Evolutionary conservation across 2,113 vertebrate species (phyloP), one percentile per base, ranked within the genome.

Genomic region (Actenoides lindsayi): DNA sequence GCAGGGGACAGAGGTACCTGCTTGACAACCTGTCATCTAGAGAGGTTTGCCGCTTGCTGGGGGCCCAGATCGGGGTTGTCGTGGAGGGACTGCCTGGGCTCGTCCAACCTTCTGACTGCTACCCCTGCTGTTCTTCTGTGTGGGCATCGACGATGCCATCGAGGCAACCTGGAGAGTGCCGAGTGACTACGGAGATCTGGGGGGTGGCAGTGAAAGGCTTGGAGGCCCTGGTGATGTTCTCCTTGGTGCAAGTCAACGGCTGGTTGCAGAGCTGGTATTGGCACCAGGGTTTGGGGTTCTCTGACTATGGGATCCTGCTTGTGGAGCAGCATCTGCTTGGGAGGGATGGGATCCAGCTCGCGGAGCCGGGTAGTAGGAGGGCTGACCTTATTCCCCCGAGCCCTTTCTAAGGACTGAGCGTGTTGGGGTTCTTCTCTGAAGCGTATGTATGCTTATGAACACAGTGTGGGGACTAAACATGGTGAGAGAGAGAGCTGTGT

Each of bases 391-490:
- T 9, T 3, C 35, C 31, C 24, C 13, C 33, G 9, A 6, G 28
- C 6, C 4, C 27, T 1, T 54, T 39, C 20, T 65, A 33, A 21
- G 25, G 53, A 59, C 42, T 4, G 10, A 42, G n/a, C 1, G 4
- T 1, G 1, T 1, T 39, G n/a, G 4, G 64, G 30, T 17, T 16
- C 23, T 41, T 62, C 70, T 70, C 33, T 25, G 24, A 48, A 20
- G 59, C 4, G 27, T 33, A 12, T 8, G 30, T 28, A 8, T 14
- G 44, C 73, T 27, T 10, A 13, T 4, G 33, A 60, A 33, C 6
- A 6, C 6, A 10, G 46, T 2, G 14, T 10, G 37, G 25, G 10
- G 11, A n/a, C 17, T 1, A 11, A 37, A 24, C 9, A 2, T 0
- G 2, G 31, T 31, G 59, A n/a, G 14, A 37, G 17, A 64, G 27